Percentiles rank a stretch among this genome's conserved stretches.
phyloP scores from a whole-genome alignment of 2,113 vertebrate genomes.

The Cochlearius cochlearius region DNA sequence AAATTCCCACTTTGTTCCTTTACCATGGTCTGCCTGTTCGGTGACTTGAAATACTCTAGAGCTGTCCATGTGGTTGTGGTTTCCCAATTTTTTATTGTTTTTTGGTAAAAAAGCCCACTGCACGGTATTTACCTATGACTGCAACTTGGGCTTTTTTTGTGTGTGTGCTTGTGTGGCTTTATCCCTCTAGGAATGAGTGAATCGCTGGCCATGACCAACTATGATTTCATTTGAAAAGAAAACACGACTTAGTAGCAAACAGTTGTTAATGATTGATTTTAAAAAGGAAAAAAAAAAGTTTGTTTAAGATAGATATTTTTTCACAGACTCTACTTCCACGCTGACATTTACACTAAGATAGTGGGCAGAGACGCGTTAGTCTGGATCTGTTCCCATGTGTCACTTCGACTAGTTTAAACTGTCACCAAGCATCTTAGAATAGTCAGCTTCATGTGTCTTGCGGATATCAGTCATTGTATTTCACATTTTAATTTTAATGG shows the following conservation, averaged over 20 bases:
- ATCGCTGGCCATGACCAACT: neutral
- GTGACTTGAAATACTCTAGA: neutral
- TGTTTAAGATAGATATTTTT: constrained; percentile 29
- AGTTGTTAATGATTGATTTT: constrained; percentile 39
- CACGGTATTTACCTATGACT: neutral
- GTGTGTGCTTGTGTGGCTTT: neutral
- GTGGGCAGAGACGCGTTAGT: constrained; percentile 36
- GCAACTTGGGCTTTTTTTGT: no score
- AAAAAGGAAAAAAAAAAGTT: neutral
- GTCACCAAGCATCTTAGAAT: constrained; percentile 43
- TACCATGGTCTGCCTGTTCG: neutral
- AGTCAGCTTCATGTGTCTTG: constrained; percentile 39
- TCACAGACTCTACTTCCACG: constrained; percentile 8
- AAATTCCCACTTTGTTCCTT: neutral
- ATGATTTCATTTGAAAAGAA: neutral
- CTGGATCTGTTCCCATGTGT: constrained; percentile 52
- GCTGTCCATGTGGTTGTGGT: neutral
- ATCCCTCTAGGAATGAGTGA: neutral
- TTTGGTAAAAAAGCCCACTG: neutral
- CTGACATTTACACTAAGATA: constrained; percentile 53
- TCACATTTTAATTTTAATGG: constrained; percentile 71
- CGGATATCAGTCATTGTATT: constrained; percentile 54
- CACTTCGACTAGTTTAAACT: constrained; percentile 50
- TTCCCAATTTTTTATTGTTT: neutral
- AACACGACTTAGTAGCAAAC: constrained; percentile 23